Evolutionary conservation across 1,140 invertebrate genomes (phyloP), one percentile per base, ranked within the genome.

Genomic region (Laupala kohalensis): DNA sequence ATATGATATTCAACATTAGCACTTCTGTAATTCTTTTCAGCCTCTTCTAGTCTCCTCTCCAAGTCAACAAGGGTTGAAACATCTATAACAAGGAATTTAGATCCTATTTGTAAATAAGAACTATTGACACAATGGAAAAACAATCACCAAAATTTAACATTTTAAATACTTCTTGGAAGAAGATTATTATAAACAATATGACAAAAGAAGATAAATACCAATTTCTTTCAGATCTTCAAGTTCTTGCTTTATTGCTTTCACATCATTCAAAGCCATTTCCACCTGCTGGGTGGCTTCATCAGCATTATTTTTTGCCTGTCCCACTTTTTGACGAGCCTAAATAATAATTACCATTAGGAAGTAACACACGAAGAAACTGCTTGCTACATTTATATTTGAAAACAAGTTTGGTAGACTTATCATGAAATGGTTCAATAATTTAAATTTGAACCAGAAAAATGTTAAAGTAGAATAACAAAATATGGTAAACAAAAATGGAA

Each of bases 271-370:
- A 9, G 94, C 91, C 77, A 92, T 90, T 12, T 88, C 82, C 0
- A 97, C 93, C 82, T 92, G 90, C 72, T 89, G 87, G 53, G 88
- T 87, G 0, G 93, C 92, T 75, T 91, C 86, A 65, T 85, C 81
- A 0, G 94, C 91, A 73, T 90, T 90, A 23, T 86, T 91, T 78
- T 93, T 93, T 2, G 94, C 93, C 83, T 93, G 87, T 37, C 92
- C 92, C 19, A 96, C 94, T 86, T 93, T 84, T 74, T 85, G 83
- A 75, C 89, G 83, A 3, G 88, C 88, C 84, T 88, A 75, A 73
- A 77, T 75, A 77, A 72, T 73, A 73, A 29, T 30, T 4, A 68
- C 15, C 23, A 68, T 68, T 26, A 24, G 67, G 13, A 27, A n/a
- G 13, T 15, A 68, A 9, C 12, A 68, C 6, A 13, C 26, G 28